phyloP scores from a whole-genome alignment of 2,113 vertebrate species.

The Actenoides hombroni region DNA sequence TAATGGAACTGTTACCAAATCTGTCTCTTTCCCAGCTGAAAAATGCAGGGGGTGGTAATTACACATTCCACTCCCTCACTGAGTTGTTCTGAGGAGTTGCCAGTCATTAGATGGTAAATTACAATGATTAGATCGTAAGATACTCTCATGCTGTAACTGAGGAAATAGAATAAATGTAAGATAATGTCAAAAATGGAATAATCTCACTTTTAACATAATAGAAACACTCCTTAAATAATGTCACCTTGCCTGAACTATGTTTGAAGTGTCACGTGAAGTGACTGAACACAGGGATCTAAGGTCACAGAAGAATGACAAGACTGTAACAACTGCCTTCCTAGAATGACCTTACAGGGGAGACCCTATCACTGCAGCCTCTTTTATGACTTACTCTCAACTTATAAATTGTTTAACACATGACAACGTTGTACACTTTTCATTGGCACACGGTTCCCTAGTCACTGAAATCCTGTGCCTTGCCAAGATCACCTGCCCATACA shows the following conservation, averaged over 20 bases:
- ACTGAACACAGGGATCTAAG: neutral
- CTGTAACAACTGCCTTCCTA: neutral
- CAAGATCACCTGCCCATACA: neutral
- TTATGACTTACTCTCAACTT: neutral
- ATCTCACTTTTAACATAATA: neutral
- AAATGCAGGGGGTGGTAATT: neutral
- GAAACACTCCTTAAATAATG: neutral
- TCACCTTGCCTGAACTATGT: neutral
- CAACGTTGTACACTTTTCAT: neutral
- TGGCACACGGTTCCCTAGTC: neutral
- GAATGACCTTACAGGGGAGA: neutral
- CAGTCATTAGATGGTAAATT: neutral
- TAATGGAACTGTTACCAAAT: neutral
- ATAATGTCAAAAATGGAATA: neutral
- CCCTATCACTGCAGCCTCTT: neutral
- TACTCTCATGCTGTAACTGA: neutral
- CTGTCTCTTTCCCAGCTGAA: neutral
- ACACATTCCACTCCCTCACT: neutral
- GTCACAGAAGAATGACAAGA: neutral
- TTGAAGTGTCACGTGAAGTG: neutral
- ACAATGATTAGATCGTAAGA: neutral
- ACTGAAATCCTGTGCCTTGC: neutral
- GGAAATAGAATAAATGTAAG: neutral
- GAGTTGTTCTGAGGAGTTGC: neutral
- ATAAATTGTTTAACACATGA: neutral